These are phyloP conservation scores for Pituophis catenifer DNA, from an alignment of 2,113 vertebrate genomes.

Conservation along the genomic window DNA sequence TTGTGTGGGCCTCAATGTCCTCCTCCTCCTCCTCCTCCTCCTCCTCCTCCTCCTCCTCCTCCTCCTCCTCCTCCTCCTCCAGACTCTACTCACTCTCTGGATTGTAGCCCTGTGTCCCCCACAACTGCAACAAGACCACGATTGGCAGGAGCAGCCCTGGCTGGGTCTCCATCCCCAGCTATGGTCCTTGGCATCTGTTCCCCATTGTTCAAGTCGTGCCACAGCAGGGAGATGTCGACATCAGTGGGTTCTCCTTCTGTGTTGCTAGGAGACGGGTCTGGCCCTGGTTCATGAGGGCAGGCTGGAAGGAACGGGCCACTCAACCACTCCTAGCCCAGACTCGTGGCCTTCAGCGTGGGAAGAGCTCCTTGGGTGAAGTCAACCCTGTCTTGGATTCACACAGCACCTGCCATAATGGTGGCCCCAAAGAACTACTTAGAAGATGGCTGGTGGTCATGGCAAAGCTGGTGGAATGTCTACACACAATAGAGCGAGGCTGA, in stretches of 20 bases:
- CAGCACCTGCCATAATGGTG: rapidly evolving
- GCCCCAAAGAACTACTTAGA: not conserved
- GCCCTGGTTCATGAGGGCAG: not conserved
- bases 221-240: not conserved
- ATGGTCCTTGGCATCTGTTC: not conserved
- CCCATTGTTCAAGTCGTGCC: not conserved
- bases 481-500: not conserved
- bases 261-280: not conserved
- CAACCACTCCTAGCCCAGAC: not conserved
- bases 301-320: not conserved
- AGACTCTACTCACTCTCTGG: not conserved
- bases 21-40: not conserved
- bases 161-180: not conserved
- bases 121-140: not conserved
- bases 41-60: not conserved
- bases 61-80: not conserved
- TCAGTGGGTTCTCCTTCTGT: constrained; percentile 1
- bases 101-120: not conserved
- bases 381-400: not conserved
- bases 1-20: not conserved
- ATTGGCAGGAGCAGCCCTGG: not conserved
- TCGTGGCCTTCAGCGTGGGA: not conserved
- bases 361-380: not conserved
- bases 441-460: not conserved
- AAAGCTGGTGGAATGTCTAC: not conserved